Percentiles rank a stretch among this genome's conserved stretches.
Conservation (phyloP, 2,113 vertebrate genomes). For the Nannospalax galili region DNA sequence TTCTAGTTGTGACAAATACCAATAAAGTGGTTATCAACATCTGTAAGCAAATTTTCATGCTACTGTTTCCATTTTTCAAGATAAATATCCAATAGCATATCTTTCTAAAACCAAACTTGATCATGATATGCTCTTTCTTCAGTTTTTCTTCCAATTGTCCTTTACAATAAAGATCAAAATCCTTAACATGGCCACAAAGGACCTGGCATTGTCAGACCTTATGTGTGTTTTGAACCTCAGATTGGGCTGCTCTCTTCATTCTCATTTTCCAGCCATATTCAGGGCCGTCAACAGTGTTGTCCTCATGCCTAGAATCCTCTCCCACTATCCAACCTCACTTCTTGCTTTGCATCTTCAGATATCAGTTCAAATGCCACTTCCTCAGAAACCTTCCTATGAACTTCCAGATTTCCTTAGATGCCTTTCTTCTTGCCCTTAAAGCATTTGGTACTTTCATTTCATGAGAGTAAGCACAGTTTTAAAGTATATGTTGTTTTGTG, state of each 20-base stretch:
- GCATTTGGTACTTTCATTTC: neutral
- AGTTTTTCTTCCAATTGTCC: neutral
- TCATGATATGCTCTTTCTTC: neutral
- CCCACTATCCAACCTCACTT: neutral
- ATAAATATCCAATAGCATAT: neutral
- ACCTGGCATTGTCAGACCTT: no score
- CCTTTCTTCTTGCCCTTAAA: constrained; percentile 3
- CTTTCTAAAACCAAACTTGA: neutral
- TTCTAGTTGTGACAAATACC: neutral
- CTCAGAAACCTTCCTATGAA: neutral
- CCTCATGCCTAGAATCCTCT: neutral
- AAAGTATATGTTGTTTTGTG: constrained; percentile 22
- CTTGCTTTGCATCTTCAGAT: neutral
- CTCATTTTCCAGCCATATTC: neutral
- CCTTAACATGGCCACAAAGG: neutral
- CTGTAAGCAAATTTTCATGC: neutral
- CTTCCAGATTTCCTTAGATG: neutral
- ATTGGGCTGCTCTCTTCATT: neutral
- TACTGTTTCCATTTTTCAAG: neutral
- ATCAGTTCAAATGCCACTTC: neutral
- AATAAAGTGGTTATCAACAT: constrained; percentile 23
- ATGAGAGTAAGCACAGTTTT: neutral
- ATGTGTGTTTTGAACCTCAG: neutral
- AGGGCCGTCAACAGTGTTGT: neutral
- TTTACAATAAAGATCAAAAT: neutral